phyloP scores from a whole-genome alignment of 1,140 invertebrate species.

The Octopus sinensis region DNA sequence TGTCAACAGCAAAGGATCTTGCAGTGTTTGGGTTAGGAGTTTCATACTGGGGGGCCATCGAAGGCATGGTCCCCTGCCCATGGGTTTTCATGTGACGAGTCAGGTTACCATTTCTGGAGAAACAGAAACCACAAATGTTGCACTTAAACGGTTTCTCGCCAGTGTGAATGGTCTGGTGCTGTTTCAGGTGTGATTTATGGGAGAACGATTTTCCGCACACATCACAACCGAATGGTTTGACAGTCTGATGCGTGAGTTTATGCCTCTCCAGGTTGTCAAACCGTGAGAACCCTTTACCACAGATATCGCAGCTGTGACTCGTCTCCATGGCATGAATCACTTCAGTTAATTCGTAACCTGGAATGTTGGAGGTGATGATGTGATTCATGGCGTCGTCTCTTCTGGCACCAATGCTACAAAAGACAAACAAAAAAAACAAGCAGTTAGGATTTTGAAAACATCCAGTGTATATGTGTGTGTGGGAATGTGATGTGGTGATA shows the following conservation, averaged over 20 bases:
- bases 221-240: constrained; percentile 21
- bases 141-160: constrained; percentile 69
- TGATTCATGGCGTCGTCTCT: not conserved
- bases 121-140: constrained; percentile 83
- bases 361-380: constrained; percentile 8
- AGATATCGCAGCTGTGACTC: not conserved
- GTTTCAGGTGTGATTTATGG: not conserved
- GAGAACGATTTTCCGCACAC: not conserved
- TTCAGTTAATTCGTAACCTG: not conserved
- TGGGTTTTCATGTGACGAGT: constrained; percentile 60
- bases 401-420: not conserved
- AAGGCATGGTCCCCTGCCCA: not conserved
- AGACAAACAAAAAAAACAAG: too few relatives aligned
- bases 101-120: constrained; percentile 82
- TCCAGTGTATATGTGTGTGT: too few relatives aligned
- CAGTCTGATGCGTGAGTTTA: not conserved
- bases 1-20: not conserved
- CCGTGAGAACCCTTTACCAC: not conserved
- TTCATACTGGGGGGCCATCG: not conserved
- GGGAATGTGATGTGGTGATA: too few relatives aligned
- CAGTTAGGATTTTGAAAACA: too few relatives aligned
- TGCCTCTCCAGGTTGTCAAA: not conserved
- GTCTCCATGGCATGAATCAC: not conserved
- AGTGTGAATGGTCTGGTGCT: not conserved
- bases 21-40: not conserved